Conservation (phyloP, 2,888 invertebrate species). For the Leptogaster cylindrica region DNA sequence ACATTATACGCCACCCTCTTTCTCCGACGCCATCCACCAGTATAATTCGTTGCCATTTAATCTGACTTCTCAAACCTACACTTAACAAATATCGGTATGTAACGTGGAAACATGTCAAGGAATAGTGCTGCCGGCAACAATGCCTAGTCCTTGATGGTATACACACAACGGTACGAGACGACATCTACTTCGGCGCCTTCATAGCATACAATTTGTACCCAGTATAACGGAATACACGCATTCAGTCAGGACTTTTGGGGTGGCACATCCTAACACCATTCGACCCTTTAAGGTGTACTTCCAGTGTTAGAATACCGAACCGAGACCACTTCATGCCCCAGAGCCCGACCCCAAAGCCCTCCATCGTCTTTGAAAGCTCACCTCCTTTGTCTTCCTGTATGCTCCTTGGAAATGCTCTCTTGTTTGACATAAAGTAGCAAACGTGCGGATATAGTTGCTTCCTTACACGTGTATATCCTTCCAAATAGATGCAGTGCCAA, state of each 20-base stretch:
- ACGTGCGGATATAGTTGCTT: conserved; percentile 5
- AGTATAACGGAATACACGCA: background rate
- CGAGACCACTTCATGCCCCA: background rate
- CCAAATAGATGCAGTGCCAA: conserved; percentile 6
- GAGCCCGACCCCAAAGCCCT: conserved; percentile 11
- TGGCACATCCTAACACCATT: conserved; percentile 39
- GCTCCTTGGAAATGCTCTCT: conserved; percentile 25
- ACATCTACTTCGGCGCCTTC: background rate
- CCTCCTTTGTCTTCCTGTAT: conserved; percentile 15
- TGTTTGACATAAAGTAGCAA: conserved; percentile 38
- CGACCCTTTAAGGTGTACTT: conserved; percentile 34
- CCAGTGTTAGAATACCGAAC: conserved; percentile 3
- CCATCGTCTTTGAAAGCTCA: conserved; percentile 29
- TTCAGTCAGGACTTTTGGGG: conserved; percentile 12
- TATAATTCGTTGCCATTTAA: conserved; percentile 45
- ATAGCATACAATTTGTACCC: background rate
- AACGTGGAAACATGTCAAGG: conserved; percentile 25
- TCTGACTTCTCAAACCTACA: conserved; percentile 41
- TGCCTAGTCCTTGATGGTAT: conserved; percentile 11
- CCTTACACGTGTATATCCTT: conserved; percentile 11
- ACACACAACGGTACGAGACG: conserved; percentile 12
- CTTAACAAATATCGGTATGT: conserved; percentile 41
- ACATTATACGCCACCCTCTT: conserved; percentile 38
- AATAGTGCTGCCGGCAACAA: conserved; percentile 37
- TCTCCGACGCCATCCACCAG: background rate